Evolutionary conservation across 2,888 invertebrate species (phyloP).

Genomic region (Sinhomidia bicolor): DNA sequence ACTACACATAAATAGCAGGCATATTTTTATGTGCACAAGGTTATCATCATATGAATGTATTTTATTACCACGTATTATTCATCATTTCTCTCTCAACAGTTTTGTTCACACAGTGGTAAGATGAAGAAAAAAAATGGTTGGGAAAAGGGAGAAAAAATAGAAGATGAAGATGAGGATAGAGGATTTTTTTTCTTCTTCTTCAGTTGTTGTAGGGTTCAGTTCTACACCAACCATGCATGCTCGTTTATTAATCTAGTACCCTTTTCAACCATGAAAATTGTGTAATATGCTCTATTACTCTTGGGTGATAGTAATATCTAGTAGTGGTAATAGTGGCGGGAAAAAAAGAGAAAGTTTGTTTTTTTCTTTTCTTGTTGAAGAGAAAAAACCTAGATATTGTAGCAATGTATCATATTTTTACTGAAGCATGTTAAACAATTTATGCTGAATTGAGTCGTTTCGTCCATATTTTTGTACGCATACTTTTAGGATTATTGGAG

Average conservation of each 20-base stretch:
- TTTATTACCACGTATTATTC: constrained; percentile 8
- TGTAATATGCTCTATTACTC: constrained; percentile 45
- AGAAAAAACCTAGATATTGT: too few relatives aligned
- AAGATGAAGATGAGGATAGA: neutral
- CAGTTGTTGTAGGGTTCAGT: neutral
- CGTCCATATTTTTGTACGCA: neutral
- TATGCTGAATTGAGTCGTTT: constrained; percentile 28
- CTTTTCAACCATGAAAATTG: constrained; percentile 44
- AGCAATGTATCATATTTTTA: neutral
- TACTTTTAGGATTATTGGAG: constrained; percentile 6
- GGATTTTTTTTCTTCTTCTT: too few relatives aligned
- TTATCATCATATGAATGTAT: constrained; percentile 23
- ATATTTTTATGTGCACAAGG: neutral
- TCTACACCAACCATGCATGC: neutral
- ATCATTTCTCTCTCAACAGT: constrained; percentile 4
- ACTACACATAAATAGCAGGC: neutral
- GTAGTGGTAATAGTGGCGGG: too few relatives aligned
- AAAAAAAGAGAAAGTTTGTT: neutral
- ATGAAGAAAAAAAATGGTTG: neutral
- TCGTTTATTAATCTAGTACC: constrained; percentile 21
- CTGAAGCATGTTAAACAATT: constrained; percentile 1
- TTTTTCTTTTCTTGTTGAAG: neutral
- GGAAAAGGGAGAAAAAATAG: neutral
- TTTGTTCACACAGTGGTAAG: constrained; percentile 7
- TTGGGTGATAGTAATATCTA: too few relatives aligned